Evolutionary conservation across 2,113 vertebrate species (phyloP), one percentile per base, ranked within the genome.

Genomic region (Baryphthengus martii): DNA sequence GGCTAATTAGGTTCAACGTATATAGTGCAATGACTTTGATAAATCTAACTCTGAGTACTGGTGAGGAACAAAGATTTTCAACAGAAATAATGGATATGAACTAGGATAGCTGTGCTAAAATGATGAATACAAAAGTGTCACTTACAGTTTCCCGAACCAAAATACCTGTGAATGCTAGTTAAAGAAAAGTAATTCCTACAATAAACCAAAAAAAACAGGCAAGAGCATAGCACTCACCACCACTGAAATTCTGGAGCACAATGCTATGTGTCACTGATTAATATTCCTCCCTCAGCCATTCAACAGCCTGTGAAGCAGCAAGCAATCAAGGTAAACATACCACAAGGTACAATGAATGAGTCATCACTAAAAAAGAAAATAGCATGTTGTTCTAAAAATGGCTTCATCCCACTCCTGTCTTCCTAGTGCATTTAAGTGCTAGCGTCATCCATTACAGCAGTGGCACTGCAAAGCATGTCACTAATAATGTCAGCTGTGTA

Each of bases 331-430:
- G 68, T 93, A 96, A 96, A 96, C 89, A 93, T 71, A 90, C 67
- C 77, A 88, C 86, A 94, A 92, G 85, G 89, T 94, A 95, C 95
- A 92, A 76, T 79, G 94, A 93, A 81, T 96, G 94, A 97, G 73
- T 97, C 96, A 97, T 94, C 94, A 94, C 67, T 77, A 73, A 87
- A 91, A 90, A 90, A 92, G 76, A 95, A 95, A 96, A 95, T 92
- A 97, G 88, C 86, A 58, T 85, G 80, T 94, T 92, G 74, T 94
- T 96, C 95, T 97, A 97, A 97, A 96, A 96, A 86, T 50, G 81
- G 75, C 75, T 87, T 88, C 93, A 90, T 31, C 95, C 95, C 94
- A 94, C 94, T 95, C 89, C 71, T 91, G 72, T 88, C 93, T 96
- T 95, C 92, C 81, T 76, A 53, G 85, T 83, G 68, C 78, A 71